Evolutionary conservation across 2,888 invertebrate species (phyloP).

Genomic region (Lacanobia oleracea): DNA sequence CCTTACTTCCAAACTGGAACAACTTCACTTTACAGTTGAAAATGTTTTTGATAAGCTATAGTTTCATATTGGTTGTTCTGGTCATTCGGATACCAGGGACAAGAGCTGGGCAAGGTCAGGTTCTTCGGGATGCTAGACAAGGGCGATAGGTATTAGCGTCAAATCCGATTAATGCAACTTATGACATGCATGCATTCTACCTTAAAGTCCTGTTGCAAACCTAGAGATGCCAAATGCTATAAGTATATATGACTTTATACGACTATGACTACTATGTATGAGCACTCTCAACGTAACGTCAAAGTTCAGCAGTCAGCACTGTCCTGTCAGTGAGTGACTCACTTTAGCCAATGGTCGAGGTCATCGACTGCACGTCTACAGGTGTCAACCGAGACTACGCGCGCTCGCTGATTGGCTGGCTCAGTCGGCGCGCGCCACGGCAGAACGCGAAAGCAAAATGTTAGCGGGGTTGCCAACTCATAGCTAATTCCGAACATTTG

Average conservation of each 20-base stretch:
- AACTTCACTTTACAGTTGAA: no score
- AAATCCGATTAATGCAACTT: background rate
- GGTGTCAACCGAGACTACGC: slow-evolving; percentile 44
- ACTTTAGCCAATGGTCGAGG: slow-evolving; percentile 36
- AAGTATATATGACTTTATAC: no score
- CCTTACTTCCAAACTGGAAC: no score
- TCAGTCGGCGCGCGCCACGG: slow-evolving; percentile 24
- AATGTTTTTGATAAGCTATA: background rate
- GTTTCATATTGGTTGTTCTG: background rate
- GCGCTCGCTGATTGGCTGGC: slow-evolving; percentile 52
- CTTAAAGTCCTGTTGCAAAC: background rate
- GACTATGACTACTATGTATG: no score
- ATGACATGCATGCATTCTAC: no score
- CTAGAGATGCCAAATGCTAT: background rate
- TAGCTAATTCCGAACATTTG: slow-evolving; percentile 1
- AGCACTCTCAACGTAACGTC: slow-evolving; percentile 11
- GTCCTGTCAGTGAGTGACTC: slow-evolving; percentile 22
- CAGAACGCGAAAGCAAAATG: slow-evolving; percentile 44
- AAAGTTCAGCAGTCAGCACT: background rate
- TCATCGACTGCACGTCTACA: slow-evolving; percentile 45
- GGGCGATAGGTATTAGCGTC: no score
- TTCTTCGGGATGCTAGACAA: no score
- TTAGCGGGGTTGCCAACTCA: slow-evolving; percentile 45
- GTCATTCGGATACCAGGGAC: background rate
- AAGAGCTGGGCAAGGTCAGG: background rate